Evolutionary conservation across 1,140 invertebrate genomes (phyloP), one percentile per base, ranked within the genome.

Genomic region (Thaumetopoea pityocampa): DNA sequence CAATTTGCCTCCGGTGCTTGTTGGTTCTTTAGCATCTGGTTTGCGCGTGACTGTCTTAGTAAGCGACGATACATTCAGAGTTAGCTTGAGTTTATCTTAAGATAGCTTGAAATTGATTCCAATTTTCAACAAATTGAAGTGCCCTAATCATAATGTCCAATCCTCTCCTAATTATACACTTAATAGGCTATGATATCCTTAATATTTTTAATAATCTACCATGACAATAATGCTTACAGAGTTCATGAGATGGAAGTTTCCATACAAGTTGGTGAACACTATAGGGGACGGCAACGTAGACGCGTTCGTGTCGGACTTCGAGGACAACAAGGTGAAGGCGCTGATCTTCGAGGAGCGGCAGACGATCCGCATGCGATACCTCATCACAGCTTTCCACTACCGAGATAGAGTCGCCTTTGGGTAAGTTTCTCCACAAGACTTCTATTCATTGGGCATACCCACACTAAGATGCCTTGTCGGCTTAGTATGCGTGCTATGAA

Each of bases 261-360:
- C 95, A 0, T 92, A 92, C 63, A 93, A 92, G 65, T 70, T 96
- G 51, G 90, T 96, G 18, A 82, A 87, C 27, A 87, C 86, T 29
- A 77, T 98, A 3, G 90, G 88, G 35, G 91, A 95, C 58, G 74
- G 87, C 7, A 94, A 93, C 62, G 82, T 94, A 26, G 90, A 95
- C 26, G 82, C 81, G 2, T 98, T 98, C 71, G 84, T 98, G 0
- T 89, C 89, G 34, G 94, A 94, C 15, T 98, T 96, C 93, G 86
- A 88, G 30, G 96, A 98, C 82, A 98, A 98, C 79, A 89, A 91
- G 76, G 94, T 98, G 22, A 89, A 96, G 36, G 95, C 92, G 14
- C 78, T 98, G 18, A 92, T 98, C 54, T 95, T 98, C 77, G 93
- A 95, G 56, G 92, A 91, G 28, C 87, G 91, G 46, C 89, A 90